These are phyloP conservation scores for Achlya flavicornis DNA, from an alignment of 2,888 invertebrate species.

Conservation along the genomic window DNA sequence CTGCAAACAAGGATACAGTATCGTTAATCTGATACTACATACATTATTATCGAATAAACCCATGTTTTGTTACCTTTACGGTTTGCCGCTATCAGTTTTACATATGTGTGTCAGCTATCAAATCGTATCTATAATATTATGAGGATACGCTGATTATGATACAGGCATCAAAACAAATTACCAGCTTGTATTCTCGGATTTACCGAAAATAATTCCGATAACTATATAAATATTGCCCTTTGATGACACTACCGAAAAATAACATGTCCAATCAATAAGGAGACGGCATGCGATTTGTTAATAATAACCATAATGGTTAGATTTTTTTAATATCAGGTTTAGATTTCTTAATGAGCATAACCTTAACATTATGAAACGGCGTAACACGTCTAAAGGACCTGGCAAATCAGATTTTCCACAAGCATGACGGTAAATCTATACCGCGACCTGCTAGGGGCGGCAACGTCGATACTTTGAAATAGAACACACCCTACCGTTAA, in stretches of 20 bases:
- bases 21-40: conserved; percentile 74
- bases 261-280: too few species aligned
- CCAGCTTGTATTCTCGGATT: conserved; percentile 24
- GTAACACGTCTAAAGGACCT: background rate
- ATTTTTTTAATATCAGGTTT: too few species aligned
- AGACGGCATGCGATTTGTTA: too few species aligned
- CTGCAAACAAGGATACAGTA: conserved; percentile 60
- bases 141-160: conserved; percentile 51
- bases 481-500: conserved; percentile 3
- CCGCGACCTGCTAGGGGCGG: background rate
- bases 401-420: too few species aligned
- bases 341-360: too few species aligned
- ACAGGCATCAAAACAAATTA: conserved; percentile 40
- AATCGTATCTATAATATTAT: conserved; percentile 60
- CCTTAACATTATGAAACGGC: background rate
- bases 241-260: too few species aligned
- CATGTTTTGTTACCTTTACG: conserved; percentile 76
- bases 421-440: background rate
- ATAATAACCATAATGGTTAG: too few species aligned
- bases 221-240: background rate
- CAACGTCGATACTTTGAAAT: background rate
- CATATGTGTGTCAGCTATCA: conserved; percentile 65
- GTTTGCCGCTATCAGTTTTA: conserved; percentile 75
- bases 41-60: conserved; percentile 77
- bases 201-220: background rate